A percentile compares a stretch with the other conserved stretches of the same genome.
Evolutionary conservation across 92 coral and sea anemone genomes (phyloP).

Genomic region (Porites cylindrica): DNA sequence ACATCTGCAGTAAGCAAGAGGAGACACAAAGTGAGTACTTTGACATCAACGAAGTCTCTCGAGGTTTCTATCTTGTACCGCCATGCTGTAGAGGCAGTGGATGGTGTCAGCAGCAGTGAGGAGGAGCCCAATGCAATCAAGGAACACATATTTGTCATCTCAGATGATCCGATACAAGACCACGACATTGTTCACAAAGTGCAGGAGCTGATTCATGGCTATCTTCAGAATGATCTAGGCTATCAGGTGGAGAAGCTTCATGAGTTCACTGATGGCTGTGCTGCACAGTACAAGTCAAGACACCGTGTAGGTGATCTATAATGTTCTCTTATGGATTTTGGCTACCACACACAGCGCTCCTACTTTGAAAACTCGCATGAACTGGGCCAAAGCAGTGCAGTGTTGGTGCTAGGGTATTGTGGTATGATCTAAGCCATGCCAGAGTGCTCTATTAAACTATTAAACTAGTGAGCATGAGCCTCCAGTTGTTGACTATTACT

Average conservation of each 20-base stretch:
- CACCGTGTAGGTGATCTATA: conserved; percentile 24
- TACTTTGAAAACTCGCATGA: conserved; percentile 27
- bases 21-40: no score
- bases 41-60: no score
- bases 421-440: no score
- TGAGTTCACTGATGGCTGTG: conserved; percentile 41
- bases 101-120: no score
- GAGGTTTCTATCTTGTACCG: no score
- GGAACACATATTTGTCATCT: conserved; percentile 19
- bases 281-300: conserved; percentile 35
- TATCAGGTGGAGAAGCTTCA: conserved; percentile 17
- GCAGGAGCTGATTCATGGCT: conserved; percentile 12
- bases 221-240: conserved; percentile 21
- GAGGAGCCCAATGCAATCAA: no score
- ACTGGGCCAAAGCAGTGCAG: neutral
- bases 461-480: neutral
- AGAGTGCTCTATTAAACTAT: neutral
- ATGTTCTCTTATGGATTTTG: conserved; percentile 34
- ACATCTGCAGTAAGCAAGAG: no score
- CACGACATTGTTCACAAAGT: conserved; percentile 38
- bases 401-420: neutral
- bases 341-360: conserved; percentile 7
- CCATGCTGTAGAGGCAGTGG: no score
- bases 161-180: conserved; percentile 37
- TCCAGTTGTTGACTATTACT: neutral